Percentiles rank a stretch among this genome's conserved stretches.
Conservation (phyloP, 2,888 invertebrate genomes). For the Rhamphomyia laevipes region DNA sequence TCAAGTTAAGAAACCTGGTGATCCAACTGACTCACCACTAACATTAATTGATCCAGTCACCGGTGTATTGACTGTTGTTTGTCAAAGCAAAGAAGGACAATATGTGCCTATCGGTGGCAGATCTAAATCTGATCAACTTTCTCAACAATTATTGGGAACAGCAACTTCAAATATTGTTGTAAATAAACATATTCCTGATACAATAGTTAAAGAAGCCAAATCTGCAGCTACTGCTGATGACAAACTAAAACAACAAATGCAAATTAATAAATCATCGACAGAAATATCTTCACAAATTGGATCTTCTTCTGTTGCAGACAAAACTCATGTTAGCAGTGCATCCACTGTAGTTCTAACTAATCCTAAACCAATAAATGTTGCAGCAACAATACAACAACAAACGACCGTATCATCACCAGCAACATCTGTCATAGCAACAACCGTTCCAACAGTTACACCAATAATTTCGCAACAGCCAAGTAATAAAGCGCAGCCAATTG, state of each 20-base stretch:
- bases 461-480: slow-evolving; percentile 6
- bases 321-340: slow-evolving; percentile 8
- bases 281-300: slow-evolving; percentile 11
- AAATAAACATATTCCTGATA: not conserved
- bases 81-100: slow-evolving; percentile 57
- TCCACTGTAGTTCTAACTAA: slow-evolving; percentile 5
- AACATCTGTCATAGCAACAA: slow-evolving; percentile 36
- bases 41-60: slow-evolving; percentile 64
- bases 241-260: not conserved
- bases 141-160: not conserved
- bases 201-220: not conserved
- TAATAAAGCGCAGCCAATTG: slow-evolving; percentile 24
- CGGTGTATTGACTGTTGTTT: slow-evolving; percentile 55
- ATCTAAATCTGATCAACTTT: not conserved
- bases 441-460: slow-evolving; percentile 13
- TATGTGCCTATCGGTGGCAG: slow-evolving; percentile 44
- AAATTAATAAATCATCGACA: slow-evolving; percentile 12
- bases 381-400: slow-evolving; percentile 19
- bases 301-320: slow-evolving; percentile 16
- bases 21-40: slow-evolving; percentile 46
- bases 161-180: not conserved
- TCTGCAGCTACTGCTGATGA: not conserved
- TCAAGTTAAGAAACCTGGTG: slow-evolving; percentile 20
- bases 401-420: slow-evolving; percentile 39
- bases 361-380: slow-evolving; percentile 26